These are phyloP conservation scores for Syrmaticus mikado DNA, from an alignment of 2,113 vertebrate genomes.

Conservation along the genomic window DNA sequence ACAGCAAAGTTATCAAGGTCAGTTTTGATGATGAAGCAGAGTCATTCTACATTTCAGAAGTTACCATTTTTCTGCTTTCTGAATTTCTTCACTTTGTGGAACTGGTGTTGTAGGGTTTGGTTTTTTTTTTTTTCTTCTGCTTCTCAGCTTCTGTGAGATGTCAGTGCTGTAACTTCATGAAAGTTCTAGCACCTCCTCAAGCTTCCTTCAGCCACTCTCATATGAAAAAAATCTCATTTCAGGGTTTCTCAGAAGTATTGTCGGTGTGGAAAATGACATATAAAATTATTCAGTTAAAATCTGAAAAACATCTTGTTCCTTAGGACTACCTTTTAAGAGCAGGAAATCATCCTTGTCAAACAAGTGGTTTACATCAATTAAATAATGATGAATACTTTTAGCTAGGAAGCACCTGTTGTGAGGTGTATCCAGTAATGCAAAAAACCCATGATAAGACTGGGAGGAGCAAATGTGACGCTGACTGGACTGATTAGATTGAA, in stretches of 20 bases:
- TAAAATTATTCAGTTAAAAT: not conserved
- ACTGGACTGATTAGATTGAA: not conserved
- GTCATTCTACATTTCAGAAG: not conserved
- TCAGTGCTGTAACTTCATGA: slow-evolving; percentile 38
- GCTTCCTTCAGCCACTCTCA: not conserved
- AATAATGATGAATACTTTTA: not conserved
- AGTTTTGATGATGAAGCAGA: not conserved
- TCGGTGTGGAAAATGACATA: not conserved
- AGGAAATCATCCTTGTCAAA: not conserved
- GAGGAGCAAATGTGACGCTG: not conserved
- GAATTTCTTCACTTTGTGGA: not conserved
- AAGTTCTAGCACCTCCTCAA: not conserved
- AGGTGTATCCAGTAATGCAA: not conserved
- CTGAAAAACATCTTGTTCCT: not conserved
- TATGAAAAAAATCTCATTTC: slow-evolving; percentile 24
- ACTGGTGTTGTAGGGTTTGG: not conserved
- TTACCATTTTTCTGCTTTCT: not conserved
- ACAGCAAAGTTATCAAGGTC: not conserved
- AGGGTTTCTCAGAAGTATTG: slow-evolving; percentile 3
- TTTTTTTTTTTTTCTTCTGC: accelerated
- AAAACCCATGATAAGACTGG: not conserved
- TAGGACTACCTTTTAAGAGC: not conserved
- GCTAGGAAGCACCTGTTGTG: not conserved
- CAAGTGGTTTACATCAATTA: not conserved
- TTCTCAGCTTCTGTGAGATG: not conserved